A percentile compares a stretch with the other conserved stretches of the same genome.
Evolutionary conservation across 2,888 invertebrate species (phyloP).

Genomic region (Archips crataeganus): DNA sequence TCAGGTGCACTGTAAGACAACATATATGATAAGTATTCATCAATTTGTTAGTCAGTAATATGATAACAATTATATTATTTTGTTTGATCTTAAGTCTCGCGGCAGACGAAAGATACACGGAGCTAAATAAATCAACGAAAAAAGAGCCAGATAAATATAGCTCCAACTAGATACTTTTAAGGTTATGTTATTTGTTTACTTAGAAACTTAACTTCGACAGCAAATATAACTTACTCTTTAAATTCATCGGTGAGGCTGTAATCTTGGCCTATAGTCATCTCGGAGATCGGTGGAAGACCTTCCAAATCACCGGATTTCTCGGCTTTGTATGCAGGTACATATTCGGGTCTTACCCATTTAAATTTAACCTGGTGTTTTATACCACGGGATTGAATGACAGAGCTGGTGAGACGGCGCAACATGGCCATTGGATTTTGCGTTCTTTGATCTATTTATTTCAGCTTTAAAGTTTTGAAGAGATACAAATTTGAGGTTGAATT

Average conservation of each 20-base stretch:
- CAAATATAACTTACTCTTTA: slow-evolving; percentile 82
- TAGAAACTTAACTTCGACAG: not conserved
- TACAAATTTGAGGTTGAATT: not conserved
- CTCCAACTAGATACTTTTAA: slow-evolving; percentile 2
- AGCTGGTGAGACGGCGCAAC: slow-evolving; percentile 67
- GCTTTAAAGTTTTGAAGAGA: not conserved
- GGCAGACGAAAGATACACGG: no score
- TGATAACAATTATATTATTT: no score
- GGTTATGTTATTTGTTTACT: slow-evolving; percentile 25
- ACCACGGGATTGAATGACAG: slow-evolving; percentile 77
- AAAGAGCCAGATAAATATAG: no score
- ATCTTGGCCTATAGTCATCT: slow-evolving; percentile 76
- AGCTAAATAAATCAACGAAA: no score
- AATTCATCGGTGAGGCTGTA: slow-evolving; percentile 89
- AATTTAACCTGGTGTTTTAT: slow-evolving; percentile 90
- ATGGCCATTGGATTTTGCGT: slow-evolving; percentile 50
- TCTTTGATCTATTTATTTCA: not conserved
- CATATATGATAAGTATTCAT: no score
- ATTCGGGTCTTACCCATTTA: slow-evolving; percentile 91
- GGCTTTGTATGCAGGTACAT: slow-evolving; percentile 87
- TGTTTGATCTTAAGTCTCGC: no score
- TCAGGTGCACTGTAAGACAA: slow-evolving; percentile 88
- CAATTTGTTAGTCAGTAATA: no score
- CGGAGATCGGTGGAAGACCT: slow-evolving; percentile 82
- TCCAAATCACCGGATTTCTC: slow-evolving; percentile 90